Evolutionary conservation across 2,113 vertebrate species (phyloP).

Genomic region (Apistogramma diplotaenia): DNA sequence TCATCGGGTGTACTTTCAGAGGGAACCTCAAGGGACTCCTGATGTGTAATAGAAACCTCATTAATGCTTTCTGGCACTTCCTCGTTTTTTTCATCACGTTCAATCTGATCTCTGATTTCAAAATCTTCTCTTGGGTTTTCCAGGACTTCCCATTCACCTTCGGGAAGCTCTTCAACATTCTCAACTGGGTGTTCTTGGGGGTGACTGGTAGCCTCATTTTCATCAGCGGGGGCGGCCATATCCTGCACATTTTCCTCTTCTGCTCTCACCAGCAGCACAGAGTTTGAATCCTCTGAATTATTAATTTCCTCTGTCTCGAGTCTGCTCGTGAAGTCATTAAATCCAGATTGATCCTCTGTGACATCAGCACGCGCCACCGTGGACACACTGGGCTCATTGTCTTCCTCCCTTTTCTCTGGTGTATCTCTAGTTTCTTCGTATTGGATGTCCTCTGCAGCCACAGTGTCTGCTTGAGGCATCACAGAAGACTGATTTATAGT

Average conservation of each 20-base stretch:
- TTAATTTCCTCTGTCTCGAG: conserved; percentile 37
- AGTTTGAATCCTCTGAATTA: conserved; percentile 43
- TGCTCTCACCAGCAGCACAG: neutral
- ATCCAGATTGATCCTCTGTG: conserved; percentile 20
- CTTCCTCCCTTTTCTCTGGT: conserved; percentile 19
- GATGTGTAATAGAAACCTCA: neutral
- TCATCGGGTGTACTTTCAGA: neutral
- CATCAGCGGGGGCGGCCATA: neutral
- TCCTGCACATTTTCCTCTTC: conserved; percentile 9
- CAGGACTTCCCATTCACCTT: conserved; percentile 36
- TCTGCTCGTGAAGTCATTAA: conserved; percentile 25
- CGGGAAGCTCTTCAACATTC: neutral
- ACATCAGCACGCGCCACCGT: conserved; percentile 39
- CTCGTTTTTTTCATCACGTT: neutral
- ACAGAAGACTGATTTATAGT: neutral
- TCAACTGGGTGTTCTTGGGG: conserved; percentile 16
- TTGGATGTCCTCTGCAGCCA: neutral
- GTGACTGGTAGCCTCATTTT: neutral
- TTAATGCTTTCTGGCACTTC: neutral
- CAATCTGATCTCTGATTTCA: neutral
- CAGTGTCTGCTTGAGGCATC: neutral
- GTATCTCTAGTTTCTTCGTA: neutral
- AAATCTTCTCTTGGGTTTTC: conserved; percentile 11
- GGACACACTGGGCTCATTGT: conserved; percentile 34
- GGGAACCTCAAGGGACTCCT: conserved; percentile 9